These are phyloP conservation scores for Amphipyra berbera DNA, from an alignment of 2,888 invertebrate species.

Conservation along the genomic window DNA sequence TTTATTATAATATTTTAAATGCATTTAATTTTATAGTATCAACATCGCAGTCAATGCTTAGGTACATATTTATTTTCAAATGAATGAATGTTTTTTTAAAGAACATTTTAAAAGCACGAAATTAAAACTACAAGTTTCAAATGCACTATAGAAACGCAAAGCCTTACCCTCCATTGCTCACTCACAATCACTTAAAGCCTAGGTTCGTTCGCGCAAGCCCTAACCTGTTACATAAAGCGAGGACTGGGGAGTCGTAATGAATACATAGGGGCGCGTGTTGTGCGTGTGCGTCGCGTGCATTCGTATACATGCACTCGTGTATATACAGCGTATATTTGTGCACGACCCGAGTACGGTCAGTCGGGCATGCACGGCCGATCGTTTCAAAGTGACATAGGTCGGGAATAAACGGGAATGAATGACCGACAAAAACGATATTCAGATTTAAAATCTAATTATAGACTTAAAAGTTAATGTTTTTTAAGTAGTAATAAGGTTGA, in stretches of 20 bases:
- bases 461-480: neutral
- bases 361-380: slow-evolving; percentile 69
- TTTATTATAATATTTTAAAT: neutral
- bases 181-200: slow-evolving; percentile 39
- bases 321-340: slow-evolving; percentile 54
- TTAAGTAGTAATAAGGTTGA: neutral
- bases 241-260: slow-evolving; percentile 66
- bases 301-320: slow-evolving; percentile 44
- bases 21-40: neutral
- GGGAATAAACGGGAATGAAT: slow-evolving; percentile 55
- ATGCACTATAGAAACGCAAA: slow-evolving; percentile 28
- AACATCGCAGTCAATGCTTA: no score
- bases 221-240: slow-evolving; percentile 69
- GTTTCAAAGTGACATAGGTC: slow-evolving; percentile 77
- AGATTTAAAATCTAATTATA: neutral
- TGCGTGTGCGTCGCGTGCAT: slow-evolving; percentile 63
- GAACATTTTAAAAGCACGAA: neutral
- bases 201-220: slow-evolving; percentile 66
- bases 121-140: slow-evolving; percentile 1
- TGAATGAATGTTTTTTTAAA: no score
- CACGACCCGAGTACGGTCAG: slow-evolving; percentile 71
- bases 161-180: slow-evolving; percentile 20
- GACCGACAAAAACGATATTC: neutral
- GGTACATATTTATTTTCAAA: no score
- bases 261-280: slow-evolving; percentile 72